These are phyloP conservation scores for Ryuthela nishihirai DNA, from an alignment of 2,888 invertebrate species.

Conservation along the genomic window DNA sequence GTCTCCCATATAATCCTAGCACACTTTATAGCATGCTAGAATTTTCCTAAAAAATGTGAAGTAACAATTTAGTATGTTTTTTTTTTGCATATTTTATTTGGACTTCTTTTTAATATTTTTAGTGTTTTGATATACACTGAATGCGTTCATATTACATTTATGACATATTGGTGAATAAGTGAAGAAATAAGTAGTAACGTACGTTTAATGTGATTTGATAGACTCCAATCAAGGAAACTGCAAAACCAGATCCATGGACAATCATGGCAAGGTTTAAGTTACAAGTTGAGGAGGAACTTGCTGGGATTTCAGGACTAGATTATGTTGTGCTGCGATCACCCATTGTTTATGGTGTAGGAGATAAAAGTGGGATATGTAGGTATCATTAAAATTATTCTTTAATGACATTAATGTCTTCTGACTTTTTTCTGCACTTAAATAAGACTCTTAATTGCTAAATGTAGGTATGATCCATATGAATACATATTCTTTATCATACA, in stretches of 20 bases:
- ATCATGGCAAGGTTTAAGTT: conserved; percentile 75
- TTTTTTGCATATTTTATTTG: no score
- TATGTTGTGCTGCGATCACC: conserved; percentile 78
- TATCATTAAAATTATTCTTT: conserved; percentile 38
- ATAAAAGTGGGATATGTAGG: conserved; percentile 76
- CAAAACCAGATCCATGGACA: conserved; percentile 77
- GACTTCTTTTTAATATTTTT: no score
- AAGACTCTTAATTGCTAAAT: neutral
- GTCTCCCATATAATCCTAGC: no score
- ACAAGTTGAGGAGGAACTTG: conserved; percentile 73
- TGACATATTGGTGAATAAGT: no score
- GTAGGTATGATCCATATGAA: neutral
- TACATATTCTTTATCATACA: neutral
- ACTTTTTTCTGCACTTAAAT: neutral
- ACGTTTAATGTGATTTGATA: no score
- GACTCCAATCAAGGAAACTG: conserved; percentile 70
- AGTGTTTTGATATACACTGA: no score
- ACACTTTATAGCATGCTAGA: no score
- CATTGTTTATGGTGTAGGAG: conserved; percentile 80
- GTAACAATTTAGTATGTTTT: no score
- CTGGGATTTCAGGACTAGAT: conserved; percentile 63
- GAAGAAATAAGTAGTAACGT: no score
- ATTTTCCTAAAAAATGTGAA: no score
- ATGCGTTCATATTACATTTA: no score
- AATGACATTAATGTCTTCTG: neutral